Percentiles rank a stretch among this genome's conserved stretches.
These are phyloP conservation scores for Eudasyphora cyanicolor DNA, from an alignment of 2,888 invertebrate genomes.

Conservation along the genomic window DNA sequence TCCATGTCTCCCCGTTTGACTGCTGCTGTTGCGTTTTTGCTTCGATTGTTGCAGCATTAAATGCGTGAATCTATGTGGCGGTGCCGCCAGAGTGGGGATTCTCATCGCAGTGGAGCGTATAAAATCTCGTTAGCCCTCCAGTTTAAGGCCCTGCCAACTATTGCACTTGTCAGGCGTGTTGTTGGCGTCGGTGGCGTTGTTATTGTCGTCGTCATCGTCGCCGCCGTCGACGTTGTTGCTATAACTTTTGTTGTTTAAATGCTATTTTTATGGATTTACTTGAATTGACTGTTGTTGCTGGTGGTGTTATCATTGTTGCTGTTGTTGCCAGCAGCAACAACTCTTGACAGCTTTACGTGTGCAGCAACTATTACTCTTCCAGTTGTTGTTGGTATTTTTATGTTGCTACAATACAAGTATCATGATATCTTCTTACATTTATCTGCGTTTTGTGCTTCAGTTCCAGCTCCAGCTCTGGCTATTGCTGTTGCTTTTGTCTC, in stretches of 20 bases:
- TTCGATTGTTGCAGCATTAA: neutral
- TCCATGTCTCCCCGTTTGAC: neutral
- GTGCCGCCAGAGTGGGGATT: conserved; percentile 25
- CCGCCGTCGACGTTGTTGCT: neutral
- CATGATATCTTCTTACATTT: conserved; percentile 35
- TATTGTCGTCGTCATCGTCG: neutral
- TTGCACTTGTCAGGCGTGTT: conserved; percentile 12
- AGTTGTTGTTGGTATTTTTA: neutral
- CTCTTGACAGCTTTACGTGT: conserved; percentile 63
- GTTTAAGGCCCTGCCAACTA: conserved; percentile 19
- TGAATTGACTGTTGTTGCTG: conserved; percentile 21
- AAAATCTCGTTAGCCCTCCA: conserved; percentile 63
- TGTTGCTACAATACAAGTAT: conserved; percentile 48
- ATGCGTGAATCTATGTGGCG: conserved; percentile 44
- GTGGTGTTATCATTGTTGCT: conserved; percentile 1
- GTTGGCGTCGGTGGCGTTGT: neutral
- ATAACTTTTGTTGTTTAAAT: too few relatives aligned
- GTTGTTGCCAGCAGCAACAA: conserved; percentile 42
- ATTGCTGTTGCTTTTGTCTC: neutral
- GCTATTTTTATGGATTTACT: conserved; percentile 12
- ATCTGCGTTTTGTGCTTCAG: conserved; percentile 40
- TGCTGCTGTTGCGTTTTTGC: neutral
- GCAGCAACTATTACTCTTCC: conserved; percentile 51
- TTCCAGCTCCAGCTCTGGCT: neutral
- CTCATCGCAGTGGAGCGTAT: conserved; percentile 57